phyloP scores from a whole-genome alignment of 2,888 invertebrate genomes.

The Lysandra bellargus region DNA sequence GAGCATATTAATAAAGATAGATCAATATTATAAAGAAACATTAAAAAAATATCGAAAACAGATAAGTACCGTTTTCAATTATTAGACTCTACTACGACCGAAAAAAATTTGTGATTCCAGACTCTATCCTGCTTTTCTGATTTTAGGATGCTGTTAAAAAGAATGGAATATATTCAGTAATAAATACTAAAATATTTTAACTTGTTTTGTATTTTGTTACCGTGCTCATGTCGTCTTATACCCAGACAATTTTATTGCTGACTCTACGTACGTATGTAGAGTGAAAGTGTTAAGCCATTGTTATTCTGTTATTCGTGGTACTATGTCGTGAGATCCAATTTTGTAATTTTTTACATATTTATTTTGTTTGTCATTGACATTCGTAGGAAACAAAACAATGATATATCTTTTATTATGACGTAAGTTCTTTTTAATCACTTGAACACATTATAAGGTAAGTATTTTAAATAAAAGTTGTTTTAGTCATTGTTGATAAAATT shows the following conservation, averaged over 20 bases:
- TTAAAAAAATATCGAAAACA: no score
- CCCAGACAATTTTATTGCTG: not conserved
- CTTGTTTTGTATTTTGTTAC: not conserved
- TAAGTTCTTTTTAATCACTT: not conserved
- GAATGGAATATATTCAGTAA: no score
- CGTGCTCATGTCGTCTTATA: not conserved
- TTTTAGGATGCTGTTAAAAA: no score
- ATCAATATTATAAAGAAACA: no score
- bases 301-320: slow-evolving; percentile 24
- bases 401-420: not conserved
- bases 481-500: no score
- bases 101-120: no score
- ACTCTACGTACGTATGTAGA: slow-evolving; percentile 14
- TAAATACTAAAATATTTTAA: not conserved
- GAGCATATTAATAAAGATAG: no score
- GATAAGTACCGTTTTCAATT: no score
- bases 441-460: not conserved
- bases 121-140: no score
- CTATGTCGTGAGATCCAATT: slow-evolving; percentile 23
- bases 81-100: no score
- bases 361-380: slow-evolving; percentile 23
- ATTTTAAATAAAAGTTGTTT: no score
- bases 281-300: slow-evolving; percentile 27
- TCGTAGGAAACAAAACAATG: not conserved
- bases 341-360: slow-evolving; percentile 13